These are phyloP conservation scores for Apogon talboti DNA, from an alignment of 2,797 vertebrate species.

Conservation along the genomic window DNA sequence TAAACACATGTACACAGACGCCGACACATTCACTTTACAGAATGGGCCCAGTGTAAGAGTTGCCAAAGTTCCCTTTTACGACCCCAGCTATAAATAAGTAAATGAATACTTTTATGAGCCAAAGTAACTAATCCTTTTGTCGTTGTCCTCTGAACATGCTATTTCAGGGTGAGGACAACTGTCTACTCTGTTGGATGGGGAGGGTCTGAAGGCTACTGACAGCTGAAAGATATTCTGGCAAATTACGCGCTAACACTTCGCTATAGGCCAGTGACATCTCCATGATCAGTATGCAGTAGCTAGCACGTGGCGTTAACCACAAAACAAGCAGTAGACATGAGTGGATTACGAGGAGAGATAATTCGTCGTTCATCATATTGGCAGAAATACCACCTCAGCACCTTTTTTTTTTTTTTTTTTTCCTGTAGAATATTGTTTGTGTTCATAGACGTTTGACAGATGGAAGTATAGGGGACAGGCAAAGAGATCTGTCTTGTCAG, in stretches of 20 bases:
- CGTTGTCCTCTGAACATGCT: constrained; percentile 88
- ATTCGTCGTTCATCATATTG: constrained; percentile 70
- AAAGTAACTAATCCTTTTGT: constrained; percentile 90
- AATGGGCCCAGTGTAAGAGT: constrained; percentile 56
- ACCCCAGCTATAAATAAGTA: constrained; percentile 85
- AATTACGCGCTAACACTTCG: constrained; percentile 75
- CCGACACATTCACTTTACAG: constrained; percentile 15
- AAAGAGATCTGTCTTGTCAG: constrained; percentile 28
- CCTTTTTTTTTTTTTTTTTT: constrained; percentile 21
- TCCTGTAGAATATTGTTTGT: constrained; percentile 42
- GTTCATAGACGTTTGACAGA: constrained; percentile 34
- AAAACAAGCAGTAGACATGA: constrained; percentile 62
- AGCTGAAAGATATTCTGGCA: constrained; percentile 91
- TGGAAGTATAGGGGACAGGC: constrained; percentile 11
- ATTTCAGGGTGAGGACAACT: constrained; percentile 93
- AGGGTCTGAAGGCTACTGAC: constrained; percentile 86
- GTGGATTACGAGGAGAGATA: constrained; percentile 54
- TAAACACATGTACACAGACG: constrained; percentile 19
- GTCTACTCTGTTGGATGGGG: constrained; percentile 67
- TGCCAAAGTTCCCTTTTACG: constrained; percentile 62
- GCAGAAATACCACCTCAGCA: constrained; percentile 66
- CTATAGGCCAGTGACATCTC: constrained; percentile 81
- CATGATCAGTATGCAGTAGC: constrained; percentile 72
- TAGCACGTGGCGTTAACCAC: constrained; percentile 54
- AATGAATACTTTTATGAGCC: constrained; percentile 83